These are phyloP conservation scores for Anolis sagrei DNA, from an alignment of 2,113 vertebrate species.

Conservation along the genomic window DNA sequence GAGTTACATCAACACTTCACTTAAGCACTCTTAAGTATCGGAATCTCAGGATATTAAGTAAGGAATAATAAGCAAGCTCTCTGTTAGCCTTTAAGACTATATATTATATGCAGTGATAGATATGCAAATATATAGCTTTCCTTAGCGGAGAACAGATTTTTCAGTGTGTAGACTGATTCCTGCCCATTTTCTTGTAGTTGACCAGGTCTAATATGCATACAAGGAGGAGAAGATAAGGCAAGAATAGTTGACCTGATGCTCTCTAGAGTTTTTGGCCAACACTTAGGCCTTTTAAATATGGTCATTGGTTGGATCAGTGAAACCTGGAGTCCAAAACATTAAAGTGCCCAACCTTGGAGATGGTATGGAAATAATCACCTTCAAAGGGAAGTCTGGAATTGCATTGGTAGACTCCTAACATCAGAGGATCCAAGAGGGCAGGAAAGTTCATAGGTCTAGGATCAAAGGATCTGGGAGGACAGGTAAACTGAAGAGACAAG, in stretches of 20 bases:
- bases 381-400: rapidly evolving
- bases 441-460: not conserved
- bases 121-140: too few species aligned
- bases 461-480: not conserved
- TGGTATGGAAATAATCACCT: not conserved
- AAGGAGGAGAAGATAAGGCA: not conserved
- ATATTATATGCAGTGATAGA: too few species aligned
- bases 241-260: not conserved
- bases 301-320: not conserved
- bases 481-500: not conserved
- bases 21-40: too few species aligned
- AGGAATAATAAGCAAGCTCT: too few species aligned
- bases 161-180: too few species aligned
- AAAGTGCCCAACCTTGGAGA: not conserved
- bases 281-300: not conserved
- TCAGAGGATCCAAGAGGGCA: not conserved
- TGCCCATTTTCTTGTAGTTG: too few species aligned
- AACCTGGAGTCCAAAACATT: not conserved
- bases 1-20: too few species aligned
- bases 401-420: not conserved
- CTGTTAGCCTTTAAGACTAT: too few species aligned
- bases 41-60: too few species aligned
- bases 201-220: not conserved
- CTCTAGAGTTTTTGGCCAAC: too few species aligned
- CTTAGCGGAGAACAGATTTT: too few species aligned